A percentile compares a stretch with the other conserved stretches of the same genome.
Conservation (phyloP, 2,888 invertebrate genomes). For the Labia minor region DNA sequence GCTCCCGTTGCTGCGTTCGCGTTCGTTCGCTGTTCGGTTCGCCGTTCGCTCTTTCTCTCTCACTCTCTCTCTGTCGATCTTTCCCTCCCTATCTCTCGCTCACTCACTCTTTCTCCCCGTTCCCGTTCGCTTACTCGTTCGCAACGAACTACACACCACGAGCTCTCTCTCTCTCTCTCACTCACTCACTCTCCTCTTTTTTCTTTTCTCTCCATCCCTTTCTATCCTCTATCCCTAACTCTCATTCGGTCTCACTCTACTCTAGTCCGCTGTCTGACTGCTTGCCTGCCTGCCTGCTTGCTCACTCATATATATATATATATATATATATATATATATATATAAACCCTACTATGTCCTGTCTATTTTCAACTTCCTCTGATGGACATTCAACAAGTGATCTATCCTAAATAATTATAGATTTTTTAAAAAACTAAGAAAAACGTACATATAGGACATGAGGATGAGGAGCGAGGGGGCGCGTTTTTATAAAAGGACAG, state of each 20-base stretch:
- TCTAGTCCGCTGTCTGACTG: no score
- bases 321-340: not conserved
- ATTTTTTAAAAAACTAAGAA: constrained; percentile 5
- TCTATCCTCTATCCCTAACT: no score
- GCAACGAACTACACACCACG: no score
- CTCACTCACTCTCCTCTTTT: no score
- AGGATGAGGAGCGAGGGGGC: not conserved
- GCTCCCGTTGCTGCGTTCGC: constrained; percentile 1
- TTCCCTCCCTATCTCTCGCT: not conserved
- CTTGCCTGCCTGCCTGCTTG: no score
- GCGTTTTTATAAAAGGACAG: constrained; percentile 3
- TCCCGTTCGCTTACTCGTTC: no score
- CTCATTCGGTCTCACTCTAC: no score
- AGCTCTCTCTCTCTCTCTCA: no score
- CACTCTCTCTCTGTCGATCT: not conserved
- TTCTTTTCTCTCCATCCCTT: no score
- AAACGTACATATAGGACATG: no score
- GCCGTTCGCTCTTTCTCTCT: not conserved
- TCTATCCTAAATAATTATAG: constrained; percentile 13
- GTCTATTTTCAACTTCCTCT: constrained; percentile 13
- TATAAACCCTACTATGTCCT: constrained; percentile 5
- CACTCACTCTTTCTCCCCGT: no score
- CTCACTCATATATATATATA: not conserved
- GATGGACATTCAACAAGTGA: constrained; percentile 13
- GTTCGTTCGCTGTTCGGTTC: not conserved